Evolutionary conservation across 2,113 vertebrate genomes (phyloP), one percentile per base, ranked within the genome.

Genomic region (Poecilia latipinna): DNA sequence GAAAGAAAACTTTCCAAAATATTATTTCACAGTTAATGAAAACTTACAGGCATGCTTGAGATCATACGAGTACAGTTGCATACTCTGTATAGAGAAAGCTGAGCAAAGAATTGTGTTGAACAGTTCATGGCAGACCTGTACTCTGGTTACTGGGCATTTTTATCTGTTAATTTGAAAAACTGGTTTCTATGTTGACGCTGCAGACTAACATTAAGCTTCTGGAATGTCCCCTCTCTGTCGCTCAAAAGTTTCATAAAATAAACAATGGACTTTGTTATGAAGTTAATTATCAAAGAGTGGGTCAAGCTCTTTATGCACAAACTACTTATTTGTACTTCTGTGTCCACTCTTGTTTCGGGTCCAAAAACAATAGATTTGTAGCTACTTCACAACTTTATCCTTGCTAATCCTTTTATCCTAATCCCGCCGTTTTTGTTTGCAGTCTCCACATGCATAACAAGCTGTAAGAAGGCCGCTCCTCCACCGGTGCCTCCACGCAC

Each of bases 401-500:
- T 78, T 65, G 75, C 8, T 70, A 19, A 61, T 57, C 22, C 3
- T 37, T 76, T 32, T 26, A 51, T 61, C 26, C 13, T 42, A 32
- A 35, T 73, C 10, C 32, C 44, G 51, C n/a, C 42, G 78, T 32
- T 65, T 69, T 69, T 39, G 8, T 13, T 37, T 62, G 54, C 85
- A 99, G 98, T 96, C 88, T 97, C 98, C 72, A 96, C 97, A 82
- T 98, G 97, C 92, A 96, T 98, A 92, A 97, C 97, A 90, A 96
- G 97, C 32, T 97, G 97, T 96, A 99, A 97, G 95, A 98, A 97
- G 95, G 92, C 95, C 37, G 98, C 97, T 68, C 97, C 98, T 11
- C 98, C 98, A 66, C 98, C 98, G 0, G 98, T 99, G 82, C 98
- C 98, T 17, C 98, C 98, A 28, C 96, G 98, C 15, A 98, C 98